Conservation (phyloP, 2,888 invertebrate genomes). For the Deilephila porcellus region DNA sequence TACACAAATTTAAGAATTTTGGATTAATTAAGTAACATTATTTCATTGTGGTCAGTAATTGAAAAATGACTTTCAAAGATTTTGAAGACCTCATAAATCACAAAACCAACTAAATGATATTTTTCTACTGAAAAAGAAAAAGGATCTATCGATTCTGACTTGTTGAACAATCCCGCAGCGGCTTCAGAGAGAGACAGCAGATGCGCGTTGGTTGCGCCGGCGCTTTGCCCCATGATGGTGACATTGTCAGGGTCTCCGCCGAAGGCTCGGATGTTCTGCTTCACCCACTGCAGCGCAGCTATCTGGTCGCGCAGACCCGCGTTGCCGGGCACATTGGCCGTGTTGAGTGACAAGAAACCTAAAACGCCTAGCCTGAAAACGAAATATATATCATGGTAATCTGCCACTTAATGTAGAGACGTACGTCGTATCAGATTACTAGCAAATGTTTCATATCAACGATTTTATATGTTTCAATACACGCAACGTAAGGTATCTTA, state of each 20-base stretch:
- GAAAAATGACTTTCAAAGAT: too few relatives aligned
- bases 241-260: slow-evolving; percentile 66
- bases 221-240: slow-evolving; percentile 69
- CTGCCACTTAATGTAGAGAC: neutral
- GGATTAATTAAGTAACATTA: too few relatives aligned
- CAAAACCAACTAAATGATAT: too few relatives aligned
- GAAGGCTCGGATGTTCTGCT: slow-evolving; percentile 58
- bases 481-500: too few relatives aligned
- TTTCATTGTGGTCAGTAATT: too few relatives aligned
- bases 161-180: slow-evolving; percentile 59
- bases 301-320: slow-evolving; percentile 65
- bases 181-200: slow-evolving; percentile 57
- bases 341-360: slow-evolving; percentile 67
- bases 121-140: too few relatives aligned
- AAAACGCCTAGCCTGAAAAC: slow-evolving; percentile 62
- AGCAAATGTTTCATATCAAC: too few relatives aligned
- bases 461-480: too few relatives aligned
- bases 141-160: slow-evolving; percentile 41
- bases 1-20: too few relatives aligned
- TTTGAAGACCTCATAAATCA: too few relatives aligned
- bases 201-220: slow-evolving; percentile 59
- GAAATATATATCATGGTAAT: neutral
- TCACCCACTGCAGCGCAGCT: slow-evolving; percentile 67
- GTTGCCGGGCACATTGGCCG: slow-evolving; percentile 64
- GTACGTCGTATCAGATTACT: too few relatives aligned